Conservation (phyloP, 2,113 vertebrate species). For the Muscicapa adusta region DNA sequence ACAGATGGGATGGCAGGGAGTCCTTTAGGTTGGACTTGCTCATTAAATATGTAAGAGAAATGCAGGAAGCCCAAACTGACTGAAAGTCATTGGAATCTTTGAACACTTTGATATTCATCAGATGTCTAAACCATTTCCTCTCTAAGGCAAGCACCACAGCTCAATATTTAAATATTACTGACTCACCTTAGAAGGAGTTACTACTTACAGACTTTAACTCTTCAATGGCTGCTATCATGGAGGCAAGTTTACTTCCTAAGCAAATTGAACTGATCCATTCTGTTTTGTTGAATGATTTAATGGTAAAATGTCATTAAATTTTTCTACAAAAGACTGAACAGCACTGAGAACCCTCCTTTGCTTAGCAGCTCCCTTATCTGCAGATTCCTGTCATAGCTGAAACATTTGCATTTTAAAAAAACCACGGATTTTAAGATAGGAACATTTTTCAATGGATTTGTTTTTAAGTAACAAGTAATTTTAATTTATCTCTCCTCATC, state of each 20-base stretch:
- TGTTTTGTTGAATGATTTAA: not conserved
- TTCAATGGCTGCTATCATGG: not conserved
- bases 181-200: not conserved
- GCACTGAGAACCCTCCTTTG: not conserved
- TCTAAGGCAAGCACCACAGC: not conserved
- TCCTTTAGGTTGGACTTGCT: not conserved
- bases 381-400: not conserved
- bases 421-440: not conserved
- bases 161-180: not conserved
- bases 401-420: slow-evolving; percentile 48
- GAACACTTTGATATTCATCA: not conserved
- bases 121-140: not conserved
- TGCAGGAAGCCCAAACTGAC: not conserved
- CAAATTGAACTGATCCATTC: not conserved
- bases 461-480: slow-evolving; percentile 1
- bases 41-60: not conserved
- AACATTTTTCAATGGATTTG: not conserved
- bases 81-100: not conserved
- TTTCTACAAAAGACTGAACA: not conserved
- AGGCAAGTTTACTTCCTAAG: not conserved
- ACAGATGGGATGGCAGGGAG: not conserved
- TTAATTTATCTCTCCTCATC: slow-evolving; percentile 20
- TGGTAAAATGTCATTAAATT: not conserved
- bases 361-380: slow-evolving; percentile 15
- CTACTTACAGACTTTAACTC: not conserved